A percentile compares a stretch with the other conserved stretches of the same genome.
phyloP scores from a whole-genome alignment of 2,797 vertebrate genomes.

The Microctenopoma stevenorrisi region DNA sequence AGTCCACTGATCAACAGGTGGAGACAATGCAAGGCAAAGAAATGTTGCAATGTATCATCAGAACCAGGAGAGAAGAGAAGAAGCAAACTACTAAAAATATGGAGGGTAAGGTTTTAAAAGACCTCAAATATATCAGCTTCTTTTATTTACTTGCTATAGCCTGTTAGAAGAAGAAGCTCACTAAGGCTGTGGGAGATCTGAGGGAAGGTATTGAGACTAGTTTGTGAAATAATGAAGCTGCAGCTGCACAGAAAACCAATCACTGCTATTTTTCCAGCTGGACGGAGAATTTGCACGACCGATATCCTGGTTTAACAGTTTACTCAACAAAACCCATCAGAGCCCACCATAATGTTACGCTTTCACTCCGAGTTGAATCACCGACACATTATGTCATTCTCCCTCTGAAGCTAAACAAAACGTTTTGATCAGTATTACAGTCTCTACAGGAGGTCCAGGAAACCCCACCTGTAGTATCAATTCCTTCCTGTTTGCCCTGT shows the following conservation, averaged over 20 bases:
- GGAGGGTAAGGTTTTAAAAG: no score
- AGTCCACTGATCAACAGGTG: background rate
- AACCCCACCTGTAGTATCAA: slow-evolving; percentile 53
- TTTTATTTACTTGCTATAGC: background rate
- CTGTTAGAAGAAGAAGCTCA: background rate
- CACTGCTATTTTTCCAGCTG: no score
- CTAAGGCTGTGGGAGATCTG: background rate
- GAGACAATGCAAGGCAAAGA: background rate
- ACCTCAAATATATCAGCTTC: no score
- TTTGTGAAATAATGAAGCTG: no score
- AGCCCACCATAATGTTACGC: background rate
- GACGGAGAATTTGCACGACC: no score
- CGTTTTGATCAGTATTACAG: slow-evolving; percentile 7
- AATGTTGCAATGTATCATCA: no score
- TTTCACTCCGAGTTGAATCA: background rate
- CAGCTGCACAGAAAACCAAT: no score
- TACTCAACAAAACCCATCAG: no score
- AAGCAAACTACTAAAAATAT: no score
- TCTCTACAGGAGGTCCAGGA: slow-evolving; percentile 48
- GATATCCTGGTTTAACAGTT: no score
- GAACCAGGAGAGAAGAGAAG: no score
- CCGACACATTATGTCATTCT: background rate
- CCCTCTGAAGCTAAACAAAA: background rate
- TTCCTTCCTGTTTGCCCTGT: slow-evolving; percentile 54
- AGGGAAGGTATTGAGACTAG: background rate